These are phyloP conservation scores for Oxyura jamaicensis DNA, from an alignment of 2,113 vertebrate genomes.

Conservation along the genomic window DNA sequence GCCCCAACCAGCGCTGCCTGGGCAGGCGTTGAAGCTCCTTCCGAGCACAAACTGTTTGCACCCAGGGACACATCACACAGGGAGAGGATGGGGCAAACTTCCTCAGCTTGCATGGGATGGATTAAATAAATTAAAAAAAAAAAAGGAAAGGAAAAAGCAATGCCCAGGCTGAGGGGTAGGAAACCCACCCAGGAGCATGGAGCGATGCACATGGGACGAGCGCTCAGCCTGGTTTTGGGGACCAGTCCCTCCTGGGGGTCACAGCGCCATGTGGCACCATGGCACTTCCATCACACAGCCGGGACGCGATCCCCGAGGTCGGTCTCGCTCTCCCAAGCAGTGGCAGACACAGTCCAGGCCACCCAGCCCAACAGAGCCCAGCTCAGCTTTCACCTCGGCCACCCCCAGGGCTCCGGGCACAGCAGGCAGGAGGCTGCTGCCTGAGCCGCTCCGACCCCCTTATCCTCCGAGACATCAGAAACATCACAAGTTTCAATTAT, in stretches of 20 bases:
- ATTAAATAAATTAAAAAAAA: neutral
- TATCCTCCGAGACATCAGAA: fast-evolving
- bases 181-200: too few relatives aligned
- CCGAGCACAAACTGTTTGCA: fast-evolving
- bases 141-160: neutral
- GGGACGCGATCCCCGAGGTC: fast-evolving
- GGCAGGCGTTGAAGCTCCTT: neutral
- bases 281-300: fast-evolving
- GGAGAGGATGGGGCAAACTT: too few relatives aligned
- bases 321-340: neutral
- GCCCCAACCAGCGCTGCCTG: fast-evolving
- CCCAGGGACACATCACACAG: neutral
- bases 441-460: neutral
- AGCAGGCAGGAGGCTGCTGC: neutral
- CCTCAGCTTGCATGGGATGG: neutral
- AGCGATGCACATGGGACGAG: too few relatives aligned
- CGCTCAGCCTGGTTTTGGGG: neutral
- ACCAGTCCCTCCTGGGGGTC: neutral
- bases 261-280: too few relatives aligned
- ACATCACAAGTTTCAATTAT: neutral
- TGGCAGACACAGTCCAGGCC: neutral
- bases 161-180: neutral
- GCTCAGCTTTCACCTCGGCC: neutral
- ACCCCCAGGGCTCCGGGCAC: too few relatives aligned
- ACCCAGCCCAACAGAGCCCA: neutral